phyloP scores from a whole-genome alignment of 2,888 invertebrate species.

The Tenthredo notha region DNA sequence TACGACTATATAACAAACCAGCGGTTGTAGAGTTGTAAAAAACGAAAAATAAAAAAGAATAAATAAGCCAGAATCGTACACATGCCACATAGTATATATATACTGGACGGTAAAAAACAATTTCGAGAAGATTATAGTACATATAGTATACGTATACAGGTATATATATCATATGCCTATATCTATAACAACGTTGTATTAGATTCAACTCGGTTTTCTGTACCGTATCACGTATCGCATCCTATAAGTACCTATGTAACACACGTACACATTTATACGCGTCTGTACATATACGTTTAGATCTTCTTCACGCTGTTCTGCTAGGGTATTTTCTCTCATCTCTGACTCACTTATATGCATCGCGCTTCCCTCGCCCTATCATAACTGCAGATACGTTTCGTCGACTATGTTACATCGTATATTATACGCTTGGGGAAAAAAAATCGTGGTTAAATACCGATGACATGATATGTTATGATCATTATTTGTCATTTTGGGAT shows the following conservation, averaged over 20 bases:
- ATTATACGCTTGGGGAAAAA: background rate
- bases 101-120: background rate
- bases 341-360: constrained; percentile 22
- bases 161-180: background rate
- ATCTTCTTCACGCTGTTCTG: background rate
- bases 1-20: background rate
- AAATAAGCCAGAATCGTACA: background rate
- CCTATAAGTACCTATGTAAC: background rate
- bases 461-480: background rate
- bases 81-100: background rate
- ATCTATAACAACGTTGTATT: background rate
- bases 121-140: background rate
- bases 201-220: background rate
- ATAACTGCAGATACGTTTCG: constrained; percentile 2
- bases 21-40: background rate
- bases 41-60: background rate
- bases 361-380: background rate
- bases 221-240: background rate
- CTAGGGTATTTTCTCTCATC: constrained; percentile 21
- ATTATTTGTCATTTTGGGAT: background rate
- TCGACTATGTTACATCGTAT: background rate
- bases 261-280: background rate
- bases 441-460: background rate
- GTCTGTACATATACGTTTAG: background rate
- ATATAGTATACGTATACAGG: background rate